These are phyloP conservation scores for Phodopus roborovskii DNA, from an alignment of 2,113 vertebrate genomes.

Conservation along the genomic window DNA sequence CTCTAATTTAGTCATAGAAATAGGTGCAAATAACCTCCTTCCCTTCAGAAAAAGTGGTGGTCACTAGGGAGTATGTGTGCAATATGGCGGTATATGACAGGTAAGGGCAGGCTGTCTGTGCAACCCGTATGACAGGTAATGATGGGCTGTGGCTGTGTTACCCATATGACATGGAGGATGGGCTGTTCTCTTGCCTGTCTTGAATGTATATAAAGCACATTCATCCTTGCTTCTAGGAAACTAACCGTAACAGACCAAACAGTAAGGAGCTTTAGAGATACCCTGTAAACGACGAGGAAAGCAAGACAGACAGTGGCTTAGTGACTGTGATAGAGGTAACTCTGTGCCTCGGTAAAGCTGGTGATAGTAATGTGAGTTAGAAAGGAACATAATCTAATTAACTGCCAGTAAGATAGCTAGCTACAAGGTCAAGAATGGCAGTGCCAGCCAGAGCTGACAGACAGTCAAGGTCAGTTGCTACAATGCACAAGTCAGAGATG, in stretches of 20 bases:
- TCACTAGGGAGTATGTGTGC: background rate
- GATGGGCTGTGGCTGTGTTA: background rate
- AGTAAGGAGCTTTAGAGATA: background rate
- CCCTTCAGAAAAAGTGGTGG: background rate
- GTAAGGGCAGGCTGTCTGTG: too few species aligned
- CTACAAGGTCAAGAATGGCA: too few species aligned
- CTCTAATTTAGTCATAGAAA: background rate
- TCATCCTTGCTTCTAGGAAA: background rate
- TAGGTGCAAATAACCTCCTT: background rate
- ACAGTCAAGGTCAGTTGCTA: background rate
- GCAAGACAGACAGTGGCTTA: background rate
- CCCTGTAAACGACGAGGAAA: background rate
- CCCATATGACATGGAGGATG: background rate
- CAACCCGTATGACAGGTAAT: background rate
- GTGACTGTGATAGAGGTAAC: background rate
- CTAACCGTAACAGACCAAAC: background rate
- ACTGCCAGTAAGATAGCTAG: background rate
- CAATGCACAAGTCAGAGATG: background rate
- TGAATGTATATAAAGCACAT: background rate
- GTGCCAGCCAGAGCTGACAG: background rate
- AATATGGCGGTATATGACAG: too few species aligned
- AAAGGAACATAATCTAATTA: background rate
- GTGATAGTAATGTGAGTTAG: background rate
- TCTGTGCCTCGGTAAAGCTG: background rate
- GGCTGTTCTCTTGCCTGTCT: background rate